Conservation (phyloP, 1,140 invertebrate genomes). For the Drosophila murphyi region DNA sequence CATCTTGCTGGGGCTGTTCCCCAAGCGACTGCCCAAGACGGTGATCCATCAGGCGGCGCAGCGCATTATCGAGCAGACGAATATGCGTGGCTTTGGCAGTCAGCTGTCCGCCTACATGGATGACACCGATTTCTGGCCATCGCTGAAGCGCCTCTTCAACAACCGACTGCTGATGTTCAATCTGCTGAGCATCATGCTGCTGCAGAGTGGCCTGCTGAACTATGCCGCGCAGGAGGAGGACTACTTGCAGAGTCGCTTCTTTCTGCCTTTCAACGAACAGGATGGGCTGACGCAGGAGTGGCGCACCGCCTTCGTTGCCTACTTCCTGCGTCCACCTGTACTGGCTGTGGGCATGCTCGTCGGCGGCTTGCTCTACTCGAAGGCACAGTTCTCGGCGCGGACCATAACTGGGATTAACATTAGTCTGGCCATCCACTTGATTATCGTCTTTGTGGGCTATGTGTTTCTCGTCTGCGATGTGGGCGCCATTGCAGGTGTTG, state of each 20-base stretch:
- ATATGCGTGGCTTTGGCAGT: slow-evolving; percentile 61
- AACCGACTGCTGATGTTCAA: slow-evolving; percentile 88
- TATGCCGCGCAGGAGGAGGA: slow-evolving; percentile 86
- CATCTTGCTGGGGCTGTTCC: slow-evolving; percentile 86
- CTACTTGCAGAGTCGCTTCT: slow-evolving; percentile 87
- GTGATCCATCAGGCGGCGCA: slow-evolving; percentile 86
- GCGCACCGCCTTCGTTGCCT: slow-evolving; percentile 85
- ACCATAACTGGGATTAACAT: slow-evolving; percentile 85
- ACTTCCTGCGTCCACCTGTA: slow-evolving; percentile 87
- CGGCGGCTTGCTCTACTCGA: slow-evolving; percentile 87
- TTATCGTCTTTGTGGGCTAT: slow-evolving; percentile 85
- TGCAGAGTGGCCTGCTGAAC: slow-evolving; percentile 86
- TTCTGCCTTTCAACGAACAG: slow-evolving; percentile 85
- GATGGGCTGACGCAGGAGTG: slow-evolving; percentile 87
- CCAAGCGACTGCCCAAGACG: slow-evolving; percentile 86
- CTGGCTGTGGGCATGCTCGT: slow-evolving; percentile 87
- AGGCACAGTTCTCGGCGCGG: slow-evolving; percentile 85
- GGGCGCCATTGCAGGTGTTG: slow-evolving; percentile 84
- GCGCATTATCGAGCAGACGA: slow-evolving; percentile 77
- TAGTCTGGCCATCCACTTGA: slow-evolving; percentile 70
- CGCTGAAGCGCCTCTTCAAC: slow-evolving; percentile 86
- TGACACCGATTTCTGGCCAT: slow-evolving; percentile 85
- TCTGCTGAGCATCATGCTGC: slow-evolving; percentile 86
- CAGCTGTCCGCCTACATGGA: slow-evolving; percentile 76
- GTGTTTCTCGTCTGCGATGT: slow-evolving; percentile 87